Evolutionary conservation across 2,797 vertebrate species (phyloP), one percentile per base, ranked within the genome.

Genomic region (Gallirallus australis): DNA sequence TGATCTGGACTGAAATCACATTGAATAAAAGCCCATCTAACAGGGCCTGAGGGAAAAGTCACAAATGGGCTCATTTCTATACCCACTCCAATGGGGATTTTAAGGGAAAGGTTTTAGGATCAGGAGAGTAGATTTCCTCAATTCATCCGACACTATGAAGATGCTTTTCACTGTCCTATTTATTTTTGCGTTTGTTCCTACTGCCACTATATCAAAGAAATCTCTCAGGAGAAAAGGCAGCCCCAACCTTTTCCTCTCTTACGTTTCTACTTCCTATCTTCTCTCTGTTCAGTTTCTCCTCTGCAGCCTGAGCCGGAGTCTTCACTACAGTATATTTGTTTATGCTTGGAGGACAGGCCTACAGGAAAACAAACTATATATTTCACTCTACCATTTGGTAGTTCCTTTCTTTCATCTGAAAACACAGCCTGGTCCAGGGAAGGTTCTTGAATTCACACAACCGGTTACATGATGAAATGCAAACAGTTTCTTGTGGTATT

Each of bases 401-500:
- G 91, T 80, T 94, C 90, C 91, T 95, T 60, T 84, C 92, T 92
- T 97, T 95, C 93, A 82, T 96, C 76, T 94, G 76, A 79, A 95
- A 97, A 81, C 93, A 93, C 82, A 90, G 75, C 78, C 93, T 40
- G 90, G 83, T 93, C 87, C 89, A 60, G 79, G 94, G 76, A 96
- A 96, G 80, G 94, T 79, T 96, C 92, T 75, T 94, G 84, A 86
- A 96, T 93, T 89, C 91, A 87, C 93, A 95, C 86, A 93, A 71
- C 90, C 64, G 72, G 91, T 93, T 95, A 92, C 85, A 91, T 37
- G 95, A 93, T 93, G 85, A 97, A 97, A 97, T 83, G 93, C 94
- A 96, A 96, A 96, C 96, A 90, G 90, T 94, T 94, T 93, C 92
- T 82, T 39, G 93, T 54, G 96, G 94, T 97, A 91, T 96, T 95